Percentiles rank a stretch among this genome's conserved stretches.
phyloP scores from a whole-genome alignment of 2,888 invertebrate genomes.

The Ophioninae sp. region DNA sequence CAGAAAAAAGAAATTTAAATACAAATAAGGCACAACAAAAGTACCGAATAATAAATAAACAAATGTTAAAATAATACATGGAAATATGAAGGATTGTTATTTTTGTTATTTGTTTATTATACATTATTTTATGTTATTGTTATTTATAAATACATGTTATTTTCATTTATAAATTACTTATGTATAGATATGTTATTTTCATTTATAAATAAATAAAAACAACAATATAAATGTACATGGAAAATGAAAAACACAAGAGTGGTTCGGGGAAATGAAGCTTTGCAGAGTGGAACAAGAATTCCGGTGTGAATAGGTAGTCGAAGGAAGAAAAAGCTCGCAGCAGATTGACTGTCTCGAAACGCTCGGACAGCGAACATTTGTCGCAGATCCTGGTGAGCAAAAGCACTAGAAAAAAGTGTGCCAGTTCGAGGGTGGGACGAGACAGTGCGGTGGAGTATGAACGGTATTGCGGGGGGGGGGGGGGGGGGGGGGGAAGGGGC shows the following conservation, averaged over 20 bases:
- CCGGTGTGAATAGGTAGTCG: not conserved
- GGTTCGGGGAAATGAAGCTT: not conserved
- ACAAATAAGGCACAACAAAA: too few relatives aligned
- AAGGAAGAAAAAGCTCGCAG: constrained; percentile 27
- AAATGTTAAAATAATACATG: too few relatives aligned
- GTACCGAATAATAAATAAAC: too few relatives aligned
- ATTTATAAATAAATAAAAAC: too few relatives aligned
- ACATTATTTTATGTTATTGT: too few relatives aligned
- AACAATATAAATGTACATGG: not conserved
- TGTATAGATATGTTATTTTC: too few relatives aligned
- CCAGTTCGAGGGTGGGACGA: constrained; percentile 23
- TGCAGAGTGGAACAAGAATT: not conserved
- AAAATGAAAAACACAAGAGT: not conserved
- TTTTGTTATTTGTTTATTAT: too few relatives aligned
- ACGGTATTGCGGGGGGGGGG: not conserved
- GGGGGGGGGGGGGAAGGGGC: constrained; percentile 32
- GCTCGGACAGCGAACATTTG: constrained; percentile 48
- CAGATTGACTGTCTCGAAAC: constrained; percentile 29
- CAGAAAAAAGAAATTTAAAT: too few relatives aligned
- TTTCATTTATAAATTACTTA: too few relatives aligned
- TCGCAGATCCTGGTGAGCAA: constrained; percentile 27
- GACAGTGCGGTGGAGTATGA: not conserved
- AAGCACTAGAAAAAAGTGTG: constrained; percentile 36
- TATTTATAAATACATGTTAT: too few relatives aligned
- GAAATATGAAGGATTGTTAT: too few relatives aligned